Percentiles rank a stretch among this genome's conserved stretches.
phyloP scores from a whole-genome alignment of 2,113 vertebrate species.

The Sterrhoptilus dennistouni region DNA sequence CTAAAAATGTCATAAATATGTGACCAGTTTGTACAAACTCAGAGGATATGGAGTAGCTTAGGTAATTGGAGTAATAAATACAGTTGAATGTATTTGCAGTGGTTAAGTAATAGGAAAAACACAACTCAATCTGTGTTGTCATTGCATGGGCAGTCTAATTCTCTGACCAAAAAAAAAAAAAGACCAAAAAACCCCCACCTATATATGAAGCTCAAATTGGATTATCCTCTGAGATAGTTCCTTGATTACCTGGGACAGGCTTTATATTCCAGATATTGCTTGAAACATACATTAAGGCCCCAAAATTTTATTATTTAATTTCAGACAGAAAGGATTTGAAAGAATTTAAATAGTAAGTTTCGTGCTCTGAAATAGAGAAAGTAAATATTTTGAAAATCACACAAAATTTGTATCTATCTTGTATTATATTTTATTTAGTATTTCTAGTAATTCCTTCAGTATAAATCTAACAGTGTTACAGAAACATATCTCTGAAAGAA shows the following conservation, averaged over 20 bases:
- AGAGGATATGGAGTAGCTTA: background rate
- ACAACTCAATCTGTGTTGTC: background rate
- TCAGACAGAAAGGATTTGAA: background rate
- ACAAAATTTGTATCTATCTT: background rate
- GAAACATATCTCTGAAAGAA: background rate
- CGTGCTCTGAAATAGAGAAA: background rate
- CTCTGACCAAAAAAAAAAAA: background rate
- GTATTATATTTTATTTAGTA: background rate
- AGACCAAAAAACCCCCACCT: background rate
- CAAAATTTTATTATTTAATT: background rate
- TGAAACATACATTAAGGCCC: background rate
- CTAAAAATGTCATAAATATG: background rate
- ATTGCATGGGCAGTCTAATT: background rate
- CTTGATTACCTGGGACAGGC: background rate
- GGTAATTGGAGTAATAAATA: background rate
- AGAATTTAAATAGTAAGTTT: background rate
- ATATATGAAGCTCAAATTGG: background rate
- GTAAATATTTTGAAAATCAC: background rate
- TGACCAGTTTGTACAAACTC: background rate
- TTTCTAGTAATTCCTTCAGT: background rate
- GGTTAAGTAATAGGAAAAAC: background rate
- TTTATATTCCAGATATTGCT: background rate
- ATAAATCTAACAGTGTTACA: background rate
- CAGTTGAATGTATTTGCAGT: background rate
- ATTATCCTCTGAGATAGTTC: background rate